Base-by-base conservation (phyloP, 2,113 vertebrate species). In the Xiphias gladius region DNA sequence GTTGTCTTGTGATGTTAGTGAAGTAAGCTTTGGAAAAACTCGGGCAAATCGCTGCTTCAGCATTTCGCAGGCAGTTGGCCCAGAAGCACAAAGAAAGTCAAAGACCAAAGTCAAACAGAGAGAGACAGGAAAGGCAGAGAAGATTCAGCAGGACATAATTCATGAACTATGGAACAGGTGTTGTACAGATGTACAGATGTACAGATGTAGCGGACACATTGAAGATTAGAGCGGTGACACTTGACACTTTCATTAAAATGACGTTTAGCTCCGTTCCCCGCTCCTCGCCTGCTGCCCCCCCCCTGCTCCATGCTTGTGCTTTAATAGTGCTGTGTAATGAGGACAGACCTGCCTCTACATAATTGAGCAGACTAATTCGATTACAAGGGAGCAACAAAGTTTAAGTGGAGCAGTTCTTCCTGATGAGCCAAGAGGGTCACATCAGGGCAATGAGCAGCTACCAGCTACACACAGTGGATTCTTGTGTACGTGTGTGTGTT, bases 361-460 rank as follows among this genome's bases (percentile, higher is more conserved):
- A 94, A 94, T 91, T 92, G 83, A 93, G 86, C 85, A 92, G 82
- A 81, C 86, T 93, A 91, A 94, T 94, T 94, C 86, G 93, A 94
- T 94, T 93, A 93, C 83, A 89, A 88, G 88, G 80, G 83, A 93
- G 90, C 90, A 94, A 86, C 91, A 86, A 90, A 93, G 89, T 93
- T 94, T 92, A 95, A 94, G 89, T 92, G 85, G 87, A 92, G 86
- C 88, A 80, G 84, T 91, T 92, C 88, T 89, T 90, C 79, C 88
- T 82, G 90, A 93, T 71, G 82, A 87, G 86, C 77, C 75, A 73
- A 76, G 80, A 57, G 88, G 86, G 86, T 91, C 83, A 86, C 70
- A 84, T 82, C 76, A 52, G 89, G 89, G 48, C 76, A 83, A 73
- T 0, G 39, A 85, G 84, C 79, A 50, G 81, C 86, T 46, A n/a